Conservation (phyloP, 2,797 vertebrate species). For the Eospalax fontanierii region DNA sequence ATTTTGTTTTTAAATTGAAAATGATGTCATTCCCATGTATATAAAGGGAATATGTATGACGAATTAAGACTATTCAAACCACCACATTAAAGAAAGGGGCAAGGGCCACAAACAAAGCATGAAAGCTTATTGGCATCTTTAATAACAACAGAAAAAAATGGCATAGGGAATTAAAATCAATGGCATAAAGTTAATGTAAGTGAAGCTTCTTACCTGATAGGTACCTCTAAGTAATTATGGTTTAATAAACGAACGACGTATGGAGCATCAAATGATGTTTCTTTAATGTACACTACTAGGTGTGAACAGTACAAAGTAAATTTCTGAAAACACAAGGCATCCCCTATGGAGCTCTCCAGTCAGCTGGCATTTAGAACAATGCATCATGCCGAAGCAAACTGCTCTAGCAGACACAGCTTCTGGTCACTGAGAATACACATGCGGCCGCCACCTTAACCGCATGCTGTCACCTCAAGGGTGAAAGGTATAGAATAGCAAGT, state of each 20-base stretch:
- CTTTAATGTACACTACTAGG: too few relatives aligned
- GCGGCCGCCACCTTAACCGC: slow-evolving; percentile 8
- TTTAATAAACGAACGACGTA: not conserved
- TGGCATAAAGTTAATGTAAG: not conserved
- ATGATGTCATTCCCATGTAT: not conserved
- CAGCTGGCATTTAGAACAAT: not conserved
- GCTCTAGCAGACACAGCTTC: not conserved
- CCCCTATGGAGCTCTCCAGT: not conserved
- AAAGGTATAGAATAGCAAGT: not conserved
- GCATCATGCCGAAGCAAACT: slow-evolving; percentile 46
- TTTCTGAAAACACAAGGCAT: too few relatives aligned
- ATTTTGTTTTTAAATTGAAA: not conserved
- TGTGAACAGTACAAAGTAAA: not conserved
- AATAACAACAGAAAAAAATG: not conserved
- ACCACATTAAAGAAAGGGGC: too few relatives aligned
- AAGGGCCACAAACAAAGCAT: accelerated
- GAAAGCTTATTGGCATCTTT: not conserved
- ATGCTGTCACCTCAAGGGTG: not conserved
- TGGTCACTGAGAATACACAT: not conserved
- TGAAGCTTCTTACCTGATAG: not conserved
- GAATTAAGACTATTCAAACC: not conserved
- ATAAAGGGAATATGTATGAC: not conserved
- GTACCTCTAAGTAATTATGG: not conserved
- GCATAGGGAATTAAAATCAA: not conserved
- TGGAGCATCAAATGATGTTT: not conserved